A percentile compares a stretch with the other conserved stretches of the same genome.
These are phyloP conservation scores for Mycetomoellerius zeteki DNA, from an alignment of 1,140 invertebrate genomes.

Conservation along the genomic window DNA sequence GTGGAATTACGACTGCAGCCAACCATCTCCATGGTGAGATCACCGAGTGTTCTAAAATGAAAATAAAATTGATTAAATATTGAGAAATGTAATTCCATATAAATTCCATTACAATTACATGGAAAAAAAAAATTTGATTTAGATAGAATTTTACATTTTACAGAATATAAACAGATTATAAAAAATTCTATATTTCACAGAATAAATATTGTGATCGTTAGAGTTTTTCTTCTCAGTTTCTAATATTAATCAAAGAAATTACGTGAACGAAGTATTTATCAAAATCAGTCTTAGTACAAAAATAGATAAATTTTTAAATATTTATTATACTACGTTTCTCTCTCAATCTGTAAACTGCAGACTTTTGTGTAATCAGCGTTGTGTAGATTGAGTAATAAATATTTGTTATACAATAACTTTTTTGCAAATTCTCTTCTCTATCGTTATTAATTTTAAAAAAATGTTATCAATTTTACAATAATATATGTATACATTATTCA, in stretches of 20 bases:
- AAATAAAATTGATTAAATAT: constrained; percentile 44
- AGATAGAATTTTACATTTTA: neutral
- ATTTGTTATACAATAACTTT: neutral
- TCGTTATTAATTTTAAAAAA: neutral
- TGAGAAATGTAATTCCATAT: constrained; percentile 2
- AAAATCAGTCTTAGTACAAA: neutral
- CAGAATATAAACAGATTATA: too few species aligned
- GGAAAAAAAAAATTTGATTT: constrained; percentile 41
- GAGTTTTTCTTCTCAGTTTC: neutral
- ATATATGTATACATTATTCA: neutral
- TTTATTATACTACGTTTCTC: neutral
- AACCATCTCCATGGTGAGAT: constrained; percentile 93
- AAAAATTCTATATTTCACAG: neutral
- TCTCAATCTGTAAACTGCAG: too few species aligned
- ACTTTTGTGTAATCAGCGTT: neutral
- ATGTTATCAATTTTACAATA: neutral
- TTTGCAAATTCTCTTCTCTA: neutral
- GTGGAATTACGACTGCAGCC: constrained; percentile 89
- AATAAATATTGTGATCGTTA: neutral
- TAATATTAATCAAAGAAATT: neutral
- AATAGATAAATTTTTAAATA: neutral
- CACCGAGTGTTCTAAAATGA: constrained; percentile 87
- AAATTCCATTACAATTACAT: neutral
- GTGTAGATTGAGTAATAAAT: neutral
- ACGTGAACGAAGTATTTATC: neutral